phyloP scores from a whole-genome alignment of 2,797 vertebrate species.

The Falco peregrinus region DNA sequence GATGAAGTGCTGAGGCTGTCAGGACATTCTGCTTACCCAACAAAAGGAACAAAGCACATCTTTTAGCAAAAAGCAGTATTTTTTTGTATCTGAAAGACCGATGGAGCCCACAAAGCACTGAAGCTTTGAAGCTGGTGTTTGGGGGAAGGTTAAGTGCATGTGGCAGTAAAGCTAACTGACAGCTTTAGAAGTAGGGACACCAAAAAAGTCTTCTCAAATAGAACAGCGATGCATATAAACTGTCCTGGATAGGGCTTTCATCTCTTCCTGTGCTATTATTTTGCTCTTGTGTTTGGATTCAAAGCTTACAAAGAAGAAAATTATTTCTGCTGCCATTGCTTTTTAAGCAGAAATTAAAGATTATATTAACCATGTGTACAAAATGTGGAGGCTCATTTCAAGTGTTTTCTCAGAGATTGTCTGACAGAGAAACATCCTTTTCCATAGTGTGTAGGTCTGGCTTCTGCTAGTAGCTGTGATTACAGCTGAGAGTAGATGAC shows the following conservation, averaged over 20 bases:
- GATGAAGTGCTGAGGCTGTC: slow-evolving; percentile 11
- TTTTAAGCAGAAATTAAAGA: not conserved
- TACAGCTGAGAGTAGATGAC: not conserved
- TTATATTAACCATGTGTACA: not conserved
- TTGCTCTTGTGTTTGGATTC: not conserved
- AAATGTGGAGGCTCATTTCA: not conserved
- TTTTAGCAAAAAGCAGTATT: slow-evolving; percentile 14
- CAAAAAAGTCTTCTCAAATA: not conserved
- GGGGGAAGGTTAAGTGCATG: not conserved
- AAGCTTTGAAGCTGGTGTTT: not conserved
- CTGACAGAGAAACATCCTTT: not conserved
- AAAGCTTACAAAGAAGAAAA: not conserved
- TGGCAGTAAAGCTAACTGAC: not conserved
- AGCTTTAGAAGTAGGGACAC: not conserved
- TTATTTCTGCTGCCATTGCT: not conserved
- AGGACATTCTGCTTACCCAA: slow-evolving; percentile 7
- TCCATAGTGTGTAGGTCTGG: not conserved
- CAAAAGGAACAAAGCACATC: slow-evolving; percentile 38
- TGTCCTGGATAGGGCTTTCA: not conserved
- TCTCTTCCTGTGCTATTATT: not conserved
- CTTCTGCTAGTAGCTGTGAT: not conserved
- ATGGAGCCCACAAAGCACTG: fast-evolving
- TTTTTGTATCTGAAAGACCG: not conserved
- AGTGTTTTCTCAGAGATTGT: not conserved
- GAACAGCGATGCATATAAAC: not conserved